Evolutionary conservation across 2,888 invertebrate species (phyloP), one percentile per base, ranked within the genome.

Genomic region (Dione juno): DNA sequence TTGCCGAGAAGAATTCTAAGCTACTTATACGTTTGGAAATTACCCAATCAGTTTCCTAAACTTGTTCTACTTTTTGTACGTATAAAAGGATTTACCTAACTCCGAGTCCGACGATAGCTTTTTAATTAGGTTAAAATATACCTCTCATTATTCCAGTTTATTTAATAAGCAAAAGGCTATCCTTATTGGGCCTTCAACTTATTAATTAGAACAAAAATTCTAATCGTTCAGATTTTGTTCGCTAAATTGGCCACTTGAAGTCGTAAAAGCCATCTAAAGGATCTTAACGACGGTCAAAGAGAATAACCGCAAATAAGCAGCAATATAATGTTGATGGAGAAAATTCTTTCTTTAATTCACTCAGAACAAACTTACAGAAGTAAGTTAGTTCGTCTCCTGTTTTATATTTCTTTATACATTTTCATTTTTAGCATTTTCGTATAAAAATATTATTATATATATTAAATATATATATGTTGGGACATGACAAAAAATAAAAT

Each of bases 251-350:
- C 92, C 90, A 89, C 93, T 93, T 88, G 84, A 92, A 92, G 89
- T 90, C 89, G 88, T 90, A 89, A 91, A 91, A 89, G 89, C 89
- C 87, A 87, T 89, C 89, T 84, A 84, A 88, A 88, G 90, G 88
- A 92, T 88, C 90, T 90, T 92, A 92, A 93, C 90, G 92, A 91
- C 92, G 92, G 93, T 92, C 92, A 93, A 92, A 92, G 92, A 89
- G 92, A 89, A 92, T 92, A 92, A 92, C 92, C 92, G 89, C 92
- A 93, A 93, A 92, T 91, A 93, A 92, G 91, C 90, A 86, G 87
- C 90, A 88, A 92, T 92, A 88, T 89, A 85, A 87, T 85, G 86
- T 83, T 84, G 84, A 85, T 84, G 84, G 85, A 87, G 90, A 88
- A 90, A 92, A 90, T 89, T 89, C 89, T 89, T 89, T 89, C 88